These are phyloP conservation scores for Heliangelus exortis DNA, from an alignment of 2,797 vertebrate species.

Conservation along the genomic window DNA sequence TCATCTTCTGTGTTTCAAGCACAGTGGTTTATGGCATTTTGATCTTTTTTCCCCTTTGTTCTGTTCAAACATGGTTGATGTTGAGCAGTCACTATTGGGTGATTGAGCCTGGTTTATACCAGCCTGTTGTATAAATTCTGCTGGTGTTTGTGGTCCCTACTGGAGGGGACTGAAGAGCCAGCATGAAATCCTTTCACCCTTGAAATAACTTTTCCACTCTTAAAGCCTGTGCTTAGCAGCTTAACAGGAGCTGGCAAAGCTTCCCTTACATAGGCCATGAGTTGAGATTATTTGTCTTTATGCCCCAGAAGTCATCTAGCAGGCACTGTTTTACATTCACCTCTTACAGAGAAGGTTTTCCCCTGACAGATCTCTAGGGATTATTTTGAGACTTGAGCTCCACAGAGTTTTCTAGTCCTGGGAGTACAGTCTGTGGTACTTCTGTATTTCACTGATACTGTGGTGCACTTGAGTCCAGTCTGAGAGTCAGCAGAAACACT, in stretches of 20 bases:
- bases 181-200: not conserved
- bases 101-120: not conserved
- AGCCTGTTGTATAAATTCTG: not conserved
- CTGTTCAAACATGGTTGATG: not conserved
- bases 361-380: not conserved
- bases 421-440: not conserved
- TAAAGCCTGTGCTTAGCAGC: not conserved
- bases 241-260: not conserved
- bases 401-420: not conserved
- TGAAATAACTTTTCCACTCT: not conserved
- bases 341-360: not conserved
- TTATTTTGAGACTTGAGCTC: not conserved
- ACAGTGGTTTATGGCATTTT: not conserved
- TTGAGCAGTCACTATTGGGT: accelerated
- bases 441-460: not conserved
- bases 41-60: not conserved
- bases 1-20: not conserved
- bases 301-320: not conserved
- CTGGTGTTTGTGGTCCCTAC: not conserved
- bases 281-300: not conserved
- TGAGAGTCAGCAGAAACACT: not conserved
- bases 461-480: not conserved
- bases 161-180: not conserved
- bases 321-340: not conserved
- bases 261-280: not conserved